These are phyloP conservation scores for Caenorhabditis wallacei DNA, from an alignment of 2,888 invertebrate genomes.

Conservation along the genomic window DNA sequence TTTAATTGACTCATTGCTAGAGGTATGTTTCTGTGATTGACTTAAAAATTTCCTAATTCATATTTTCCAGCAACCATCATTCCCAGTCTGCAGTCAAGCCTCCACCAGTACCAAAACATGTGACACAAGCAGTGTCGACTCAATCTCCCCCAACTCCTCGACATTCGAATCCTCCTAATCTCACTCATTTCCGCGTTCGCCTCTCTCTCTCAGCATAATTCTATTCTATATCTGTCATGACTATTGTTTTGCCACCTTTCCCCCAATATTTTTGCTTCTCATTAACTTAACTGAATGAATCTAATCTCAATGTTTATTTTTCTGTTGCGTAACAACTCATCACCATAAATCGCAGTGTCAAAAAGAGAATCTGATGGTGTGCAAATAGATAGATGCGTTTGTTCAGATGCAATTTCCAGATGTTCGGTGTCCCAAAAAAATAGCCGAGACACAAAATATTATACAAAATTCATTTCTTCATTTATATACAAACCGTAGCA, in stretches of 20 bases:
- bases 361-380: conserved; percentile 2
- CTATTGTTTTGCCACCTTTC: background rate
- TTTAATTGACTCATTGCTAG: conserved; percentile 66
- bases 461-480: background rate
- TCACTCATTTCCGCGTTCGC: background rate
- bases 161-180: conserved; percentile 36
- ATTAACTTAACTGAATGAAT: background rate
- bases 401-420: conserved; percentile 43
- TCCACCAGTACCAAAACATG: conserved; percentile 20
- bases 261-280: background rate
- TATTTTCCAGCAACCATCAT: conserved; percentile 28
- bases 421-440: background rate
- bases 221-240: background rate
- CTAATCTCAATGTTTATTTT: conserved; percentile 22
- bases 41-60: background rate
- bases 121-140: conserved; percentile 32
- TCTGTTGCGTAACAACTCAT: conserved; percentile 30
- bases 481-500: conserved; percentile 2
- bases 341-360: conserved; percentile 8
- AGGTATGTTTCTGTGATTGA: conserved; percentile 37
- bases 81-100: conserved; percentile 10
- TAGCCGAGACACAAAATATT: background rate
- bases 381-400: conserved; percentile 30
- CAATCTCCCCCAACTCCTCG: conserved; percentile 59
- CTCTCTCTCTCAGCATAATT: background rate